Conservation (phyloP, 2,888 invertebrate species). For the Deilephila elpenor region DNA sequence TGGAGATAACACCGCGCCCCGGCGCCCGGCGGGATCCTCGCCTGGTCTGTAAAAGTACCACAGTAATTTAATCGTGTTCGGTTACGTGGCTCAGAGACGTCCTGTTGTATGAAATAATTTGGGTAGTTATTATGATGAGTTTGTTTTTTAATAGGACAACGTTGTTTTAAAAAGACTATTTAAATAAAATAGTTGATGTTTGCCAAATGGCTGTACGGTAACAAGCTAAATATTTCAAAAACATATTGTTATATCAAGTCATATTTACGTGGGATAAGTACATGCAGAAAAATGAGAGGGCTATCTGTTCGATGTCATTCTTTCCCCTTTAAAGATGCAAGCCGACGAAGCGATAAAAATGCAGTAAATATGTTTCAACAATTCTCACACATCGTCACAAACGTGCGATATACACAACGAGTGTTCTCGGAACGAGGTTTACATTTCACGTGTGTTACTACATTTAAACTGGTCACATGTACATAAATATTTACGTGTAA, state of each 20-base stretch:
- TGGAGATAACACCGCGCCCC: slow-evolving; percentile 73
- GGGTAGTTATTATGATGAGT: too few species aligned
- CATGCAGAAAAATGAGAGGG: not conserved
- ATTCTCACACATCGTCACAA: slow-evolving; percentile 25
- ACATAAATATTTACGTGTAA: slow-evolving; percentile 25
- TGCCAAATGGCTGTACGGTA: too few species aligned
- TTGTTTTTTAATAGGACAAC: not conserved
- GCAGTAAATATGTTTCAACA: slow-evolving; percentile 21
- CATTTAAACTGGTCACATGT: slow-evolving; percentile 17
- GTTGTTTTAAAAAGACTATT: not conserved
- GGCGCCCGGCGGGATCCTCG: slow-evolving; percentile 50
- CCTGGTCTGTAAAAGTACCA: slow-evolving; percentile 60
- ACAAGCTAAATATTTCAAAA: too few species aligned
- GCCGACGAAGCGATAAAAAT: slow-evolving; percentile 25
- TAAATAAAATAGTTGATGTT: too few species aligned
- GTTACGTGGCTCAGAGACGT: slow-evolving; percentile 6
- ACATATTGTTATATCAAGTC: too few species aligned
- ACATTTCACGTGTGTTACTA: slow-evolving; percentile 25
- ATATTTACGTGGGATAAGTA: not conserved
- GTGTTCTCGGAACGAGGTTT: slow-evolving; percentile 26
- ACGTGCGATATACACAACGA: slow-evolving; percentile 19
- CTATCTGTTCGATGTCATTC: slow-evolving; percentile 10
- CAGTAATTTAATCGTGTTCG: slow-evolving; percentile 66
- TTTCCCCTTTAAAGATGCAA: not conserved
- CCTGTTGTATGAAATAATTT: slow-evolving; percentile 1